These are phyloP conservation scores for Hylyphantes graminicola DNA, from an alignment of 1,140 invertebrate genomes.

Conservation along the genomic window DNA sequence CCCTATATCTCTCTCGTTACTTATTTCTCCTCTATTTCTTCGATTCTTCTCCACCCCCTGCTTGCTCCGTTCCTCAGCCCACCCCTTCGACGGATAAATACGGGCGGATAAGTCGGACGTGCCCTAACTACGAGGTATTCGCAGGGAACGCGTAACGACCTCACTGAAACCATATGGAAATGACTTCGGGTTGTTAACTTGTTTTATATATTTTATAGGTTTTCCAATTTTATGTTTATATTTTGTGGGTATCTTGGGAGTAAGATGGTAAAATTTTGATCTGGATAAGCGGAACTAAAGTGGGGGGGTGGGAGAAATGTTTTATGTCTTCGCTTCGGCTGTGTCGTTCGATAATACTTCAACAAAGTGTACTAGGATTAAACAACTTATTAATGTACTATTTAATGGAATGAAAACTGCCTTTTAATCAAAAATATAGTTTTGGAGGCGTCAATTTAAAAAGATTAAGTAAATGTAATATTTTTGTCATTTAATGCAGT, in stretches of 20 bases:
- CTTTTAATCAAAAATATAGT: no score
- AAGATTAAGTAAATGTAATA: no score
- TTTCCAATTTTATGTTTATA: neutral
- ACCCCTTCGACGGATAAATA: slow-evolving; percentile 17
- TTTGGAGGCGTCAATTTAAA: no score
- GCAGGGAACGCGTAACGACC: slow-evolving; percentile 10
- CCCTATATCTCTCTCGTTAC: neutral
- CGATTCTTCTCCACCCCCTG: slow-evolving; percentile 11
- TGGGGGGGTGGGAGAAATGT: no score
- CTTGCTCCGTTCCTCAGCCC: neutral
- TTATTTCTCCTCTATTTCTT: neutral
- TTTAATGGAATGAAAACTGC: no score
- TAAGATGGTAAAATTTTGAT: no score
- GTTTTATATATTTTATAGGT: slow-evolving; percentile 38
- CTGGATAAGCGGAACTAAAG: no score
- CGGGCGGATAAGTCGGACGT: slow-evolving; percentile 30
- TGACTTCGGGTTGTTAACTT: slow-evolving; percentile 38
- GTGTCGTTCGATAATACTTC: no score
- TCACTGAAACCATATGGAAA: slow-evolving; percentile 39
- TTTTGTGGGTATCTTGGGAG: neutral
- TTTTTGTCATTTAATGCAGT: no score
- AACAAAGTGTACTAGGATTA: no score
- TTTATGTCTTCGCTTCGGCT: no score
- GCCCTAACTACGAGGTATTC: slow-evolving; percentile 32
- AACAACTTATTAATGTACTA: no score